These are phyloP conservation scores for Regulus satrapa DNA, from an alignment of 2,113 vertebrate genomes.

Conservation along the genomic window DNA sequence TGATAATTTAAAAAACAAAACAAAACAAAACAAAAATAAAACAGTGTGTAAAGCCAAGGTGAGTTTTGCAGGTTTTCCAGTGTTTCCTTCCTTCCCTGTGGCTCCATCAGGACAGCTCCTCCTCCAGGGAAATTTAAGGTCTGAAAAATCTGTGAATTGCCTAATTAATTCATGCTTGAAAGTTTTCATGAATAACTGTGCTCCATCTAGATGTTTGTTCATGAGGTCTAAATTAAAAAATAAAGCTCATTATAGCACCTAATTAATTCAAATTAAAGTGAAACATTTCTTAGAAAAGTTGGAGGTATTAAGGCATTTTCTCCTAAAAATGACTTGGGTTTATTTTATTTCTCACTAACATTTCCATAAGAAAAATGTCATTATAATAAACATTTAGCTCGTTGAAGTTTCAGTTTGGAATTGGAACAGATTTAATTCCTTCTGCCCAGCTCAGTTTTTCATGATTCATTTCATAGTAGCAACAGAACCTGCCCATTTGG, in stretches of 20 bases:
- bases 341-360: not conserved
- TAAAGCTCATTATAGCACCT: no score
- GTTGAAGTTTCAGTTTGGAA: not conserved
- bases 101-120: not conserved
- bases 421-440: not conserved
- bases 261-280: not conserved
- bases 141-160: not conserved
- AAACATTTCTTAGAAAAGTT: not conserved
- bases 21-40: no score
- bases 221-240: not conserved
- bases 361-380: not conserved
- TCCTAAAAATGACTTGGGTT: not conserved
- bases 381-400: not conserved
- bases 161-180: not conserved
- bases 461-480: not conserved
- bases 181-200: not conserved
- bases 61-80: not conserved
- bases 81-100: not conserved
- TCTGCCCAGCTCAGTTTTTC: not conserved
- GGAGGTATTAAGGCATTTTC: not conserved
- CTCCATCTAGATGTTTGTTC: not conserved
- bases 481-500: not conserved
- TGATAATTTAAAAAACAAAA: not conserved
- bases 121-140: not conserved
- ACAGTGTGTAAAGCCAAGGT: accelerated